Evolutionary conservation across 2,113 vertebrate genomes (phyloP).

Genomic region (Tricholaema leucomelas): DNA sequence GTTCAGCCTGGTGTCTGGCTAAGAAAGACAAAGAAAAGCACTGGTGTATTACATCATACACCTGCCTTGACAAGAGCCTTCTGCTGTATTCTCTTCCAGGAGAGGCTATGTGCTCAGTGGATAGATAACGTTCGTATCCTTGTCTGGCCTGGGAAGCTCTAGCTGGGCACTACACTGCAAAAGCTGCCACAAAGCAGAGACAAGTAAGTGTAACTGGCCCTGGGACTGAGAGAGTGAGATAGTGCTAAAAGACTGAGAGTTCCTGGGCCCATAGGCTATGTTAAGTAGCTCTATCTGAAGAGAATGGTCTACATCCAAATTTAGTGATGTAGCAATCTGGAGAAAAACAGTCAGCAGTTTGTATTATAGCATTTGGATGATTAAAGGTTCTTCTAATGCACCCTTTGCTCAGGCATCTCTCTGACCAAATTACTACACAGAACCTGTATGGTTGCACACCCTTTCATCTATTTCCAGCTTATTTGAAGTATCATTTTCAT

Average conservation of each 20-base stretch:
- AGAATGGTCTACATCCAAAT: not conserved
- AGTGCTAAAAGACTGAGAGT: not conserved
- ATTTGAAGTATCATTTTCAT: not conserved
- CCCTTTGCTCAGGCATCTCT: not conserved
- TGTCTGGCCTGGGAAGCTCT: not conserved
- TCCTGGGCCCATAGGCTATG: fast-evolving
- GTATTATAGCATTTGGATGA: not conserved
- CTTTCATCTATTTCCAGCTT: not conserved
- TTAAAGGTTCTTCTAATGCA: not conserved
- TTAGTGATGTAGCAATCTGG: not conserved
- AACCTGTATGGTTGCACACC: not conserved
- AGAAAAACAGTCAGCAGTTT: not conserved
- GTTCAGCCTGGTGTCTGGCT: not conserved
- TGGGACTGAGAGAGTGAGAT: not conserved
- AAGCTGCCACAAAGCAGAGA: not conserved
- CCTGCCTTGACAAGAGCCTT: not conserved
- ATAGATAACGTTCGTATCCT: not conserved
- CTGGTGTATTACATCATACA: not conserved
- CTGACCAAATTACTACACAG: not conserved
- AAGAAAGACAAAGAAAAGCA: not conserved
- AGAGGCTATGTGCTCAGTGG: not conserved
- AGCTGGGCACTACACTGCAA: not conserved
- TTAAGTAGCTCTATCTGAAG: not conserved
- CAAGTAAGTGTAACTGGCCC: fast-evolving
- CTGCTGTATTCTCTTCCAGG: not conserved